Evolutionary conservation across 2,888 invertebrate species (phyloP).

Genomic region (Ophonus ardosiacus): DNA sequence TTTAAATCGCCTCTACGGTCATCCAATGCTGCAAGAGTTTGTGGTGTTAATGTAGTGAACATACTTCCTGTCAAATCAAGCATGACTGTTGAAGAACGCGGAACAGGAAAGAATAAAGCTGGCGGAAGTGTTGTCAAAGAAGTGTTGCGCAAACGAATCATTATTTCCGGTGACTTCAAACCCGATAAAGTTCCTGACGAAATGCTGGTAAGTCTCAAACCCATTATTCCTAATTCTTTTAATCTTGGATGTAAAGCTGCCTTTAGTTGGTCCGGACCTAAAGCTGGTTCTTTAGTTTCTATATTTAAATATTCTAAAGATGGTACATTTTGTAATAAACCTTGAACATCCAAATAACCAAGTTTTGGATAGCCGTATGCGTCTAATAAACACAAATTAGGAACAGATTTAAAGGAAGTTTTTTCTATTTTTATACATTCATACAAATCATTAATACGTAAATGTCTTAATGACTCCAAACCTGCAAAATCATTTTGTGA

Average conservation of each 20-base stretch:
- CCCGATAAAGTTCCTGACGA: conserved; percentile 92
- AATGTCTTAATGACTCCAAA: conserved; percentile 81
- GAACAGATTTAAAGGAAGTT: conserved; percentile 85
- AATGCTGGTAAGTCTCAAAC: conserved; percentile 85
- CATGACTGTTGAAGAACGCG: conserved; percentile 88
- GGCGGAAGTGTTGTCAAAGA: conserved; percentile 88
- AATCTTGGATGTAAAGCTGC: conserved; percentile 88
- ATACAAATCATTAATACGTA: conserved; percentile 83
- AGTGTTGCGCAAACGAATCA: conserved; percentile 88
- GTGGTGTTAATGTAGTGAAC: conserved; percentile 86
- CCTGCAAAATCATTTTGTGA: conserved; percentile 87
- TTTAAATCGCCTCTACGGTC: conserved; percentile 87
- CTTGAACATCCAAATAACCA: conserved; percentile 91
- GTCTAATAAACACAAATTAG: conserved; percentile 83
- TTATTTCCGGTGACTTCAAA: conserved; percentile 84
- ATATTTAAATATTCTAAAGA: conserved; percentile 88
- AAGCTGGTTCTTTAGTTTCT: conserved; percentile 90
- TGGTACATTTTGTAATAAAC: conserved; percentile 86
- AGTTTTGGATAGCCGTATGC: conserved; percentile 88
- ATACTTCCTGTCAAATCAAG: conserved; percentile 89
- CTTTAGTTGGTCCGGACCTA: conserved; percentile 90
- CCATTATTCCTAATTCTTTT: conserved; percentile 85
- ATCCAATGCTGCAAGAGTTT: conserved; percentile 88
- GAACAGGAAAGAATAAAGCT: conserved; percentile 90
- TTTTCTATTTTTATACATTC: conserved; percentile 89